phyloP scores from a whole-genome alignment of 2,888 invertebrate genomes.

The Gasteruption jaculator region DNA sequence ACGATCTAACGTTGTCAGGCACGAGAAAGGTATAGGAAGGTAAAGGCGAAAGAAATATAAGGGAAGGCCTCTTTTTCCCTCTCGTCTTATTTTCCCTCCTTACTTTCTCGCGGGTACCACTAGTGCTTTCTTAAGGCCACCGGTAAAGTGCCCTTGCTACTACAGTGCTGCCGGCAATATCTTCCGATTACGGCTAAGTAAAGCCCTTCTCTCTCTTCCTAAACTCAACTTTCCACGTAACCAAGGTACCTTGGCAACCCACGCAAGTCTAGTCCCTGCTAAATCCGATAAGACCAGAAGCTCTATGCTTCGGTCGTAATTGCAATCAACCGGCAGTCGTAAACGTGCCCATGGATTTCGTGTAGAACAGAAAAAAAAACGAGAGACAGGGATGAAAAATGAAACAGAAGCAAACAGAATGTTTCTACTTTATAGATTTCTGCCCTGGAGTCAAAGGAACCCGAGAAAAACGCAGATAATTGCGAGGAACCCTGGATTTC shows the following conservation, averaged over 20 bases:
- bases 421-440: background rate
- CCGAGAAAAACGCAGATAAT: too few species aligned
- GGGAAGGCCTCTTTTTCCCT: too few species aligned
- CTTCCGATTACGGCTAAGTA: conserved; percentile 52
- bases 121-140: conserved; percentile 47
- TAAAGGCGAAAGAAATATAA: too few species aligned
- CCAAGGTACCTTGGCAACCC: conserved; percentile 27
- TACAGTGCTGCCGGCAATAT: conserved; percentile 49
- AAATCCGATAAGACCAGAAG: conserved; percentile 33
- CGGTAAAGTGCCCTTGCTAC: conserved; percentile 49
- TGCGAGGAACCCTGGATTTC: too few species aligned
- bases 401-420: background rate
- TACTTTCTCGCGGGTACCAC: conserved; percentile 29
- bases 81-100: too few species aligned
- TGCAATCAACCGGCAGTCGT: conserved; percentile 38
- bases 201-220: too few species aligned
- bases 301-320: conserved; percentile 34
- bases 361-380: too few species aligned
- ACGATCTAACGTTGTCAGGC: conserved; percentile 41
- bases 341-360: too few species aligned
- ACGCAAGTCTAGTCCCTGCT: conserved; percentile 22
- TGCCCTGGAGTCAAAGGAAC: too few species aligned
- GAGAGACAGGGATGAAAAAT: background rate
- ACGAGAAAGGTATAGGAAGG: too few species aligned
- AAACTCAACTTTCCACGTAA: conserved; percentile 37